These are phyloP conservation scores for Aphidius gifuensis DNA, from an alignment of 1,140 invertebrate species.

Conservation along the genomic window DNA sequence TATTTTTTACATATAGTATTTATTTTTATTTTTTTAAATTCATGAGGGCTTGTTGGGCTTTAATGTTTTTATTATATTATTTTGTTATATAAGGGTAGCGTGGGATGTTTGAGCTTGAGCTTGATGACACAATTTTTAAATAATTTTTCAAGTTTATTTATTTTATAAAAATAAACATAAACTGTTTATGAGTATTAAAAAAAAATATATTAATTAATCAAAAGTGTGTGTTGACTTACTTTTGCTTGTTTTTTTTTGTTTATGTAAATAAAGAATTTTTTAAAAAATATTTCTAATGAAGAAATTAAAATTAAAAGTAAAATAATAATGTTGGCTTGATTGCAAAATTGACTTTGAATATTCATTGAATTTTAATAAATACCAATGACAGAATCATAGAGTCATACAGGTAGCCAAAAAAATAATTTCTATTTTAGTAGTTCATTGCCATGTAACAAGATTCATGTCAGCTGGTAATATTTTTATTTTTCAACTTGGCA, in stretches of 20 bases:
- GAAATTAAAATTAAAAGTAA: background rate
- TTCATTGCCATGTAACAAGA: conserved; percentile 12
- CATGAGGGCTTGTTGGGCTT: background rate
- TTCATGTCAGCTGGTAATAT: conserved; percentile 5
- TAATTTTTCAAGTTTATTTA: background rate
- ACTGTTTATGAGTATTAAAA: too few relatives aligned
- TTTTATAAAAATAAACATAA: background rate
- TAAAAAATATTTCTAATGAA: background rate
- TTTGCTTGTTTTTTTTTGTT: background rate
- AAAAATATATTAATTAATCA: too few relatives aligned
- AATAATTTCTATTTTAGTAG: conserved; percentile 11
- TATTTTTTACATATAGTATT: background rate
- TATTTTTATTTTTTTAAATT: background rate
- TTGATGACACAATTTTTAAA: conserved; percentile 12
- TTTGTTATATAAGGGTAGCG: conserved; percentile 29
- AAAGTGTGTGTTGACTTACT: too few relatives aligned
- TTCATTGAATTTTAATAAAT: background rate
- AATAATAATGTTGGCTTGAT: background rate
- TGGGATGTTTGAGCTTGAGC: conserved; percentile 19
- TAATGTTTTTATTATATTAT: conserved; percentile 3
- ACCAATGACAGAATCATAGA: background rate
- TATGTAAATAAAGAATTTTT: conserved; percentile 5
- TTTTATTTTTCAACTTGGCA: background rate
- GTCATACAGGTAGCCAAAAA: background rate
- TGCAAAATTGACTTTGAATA: background rate